phyloP scores from a whole-genome alignment of 2,888 invertebrate species.

The Acronicta leporina region DNA sequence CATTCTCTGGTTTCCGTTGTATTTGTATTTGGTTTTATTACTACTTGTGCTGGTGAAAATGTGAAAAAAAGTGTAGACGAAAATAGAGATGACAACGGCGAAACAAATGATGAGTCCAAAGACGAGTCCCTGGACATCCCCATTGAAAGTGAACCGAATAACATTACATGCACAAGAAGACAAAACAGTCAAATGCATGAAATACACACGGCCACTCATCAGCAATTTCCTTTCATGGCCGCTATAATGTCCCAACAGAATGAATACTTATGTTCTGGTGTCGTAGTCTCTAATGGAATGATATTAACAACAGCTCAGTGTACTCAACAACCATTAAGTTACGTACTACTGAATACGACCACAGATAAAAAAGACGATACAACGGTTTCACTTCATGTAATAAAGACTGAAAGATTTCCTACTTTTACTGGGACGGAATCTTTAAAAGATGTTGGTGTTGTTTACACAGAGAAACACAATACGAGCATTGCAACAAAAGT shows the following conservation, averaged over 20 bases:
- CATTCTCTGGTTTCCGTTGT: conserved; percentile 64
- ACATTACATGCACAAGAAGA: conserved; percentile 74
- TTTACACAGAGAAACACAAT: conserved; percentile 79
- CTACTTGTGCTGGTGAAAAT: conserved; percentile 66
- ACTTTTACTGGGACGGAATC: conserved; percentile 66
- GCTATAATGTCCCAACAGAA: conserved; percentile 79
- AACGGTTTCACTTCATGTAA: conserved; percentile 68
- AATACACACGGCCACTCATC: conserved; percentile 66
- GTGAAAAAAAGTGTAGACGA: conserved; percentile 81
- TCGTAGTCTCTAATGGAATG: conserved; percentile 76
- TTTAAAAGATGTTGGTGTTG: conserved; percentile 76
- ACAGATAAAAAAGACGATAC: conserved; percentile 70
- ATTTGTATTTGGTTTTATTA: conserved; percentile 63
- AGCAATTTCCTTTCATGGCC: conserved; percentile 81
- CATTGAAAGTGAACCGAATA: conserved; percentile 66
- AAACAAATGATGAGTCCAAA: conserved; percentile 73
- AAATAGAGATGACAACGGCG: conserved; percentile 74
- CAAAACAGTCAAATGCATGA: conserved; percentile 77
- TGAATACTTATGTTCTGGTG: conserved; percentile 79
- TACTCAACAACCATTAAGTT: conserved; percentile 66
- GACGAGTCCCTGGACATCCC: conserved; percentile 78
- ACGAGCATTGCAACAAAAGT: conserved; percentile 73
- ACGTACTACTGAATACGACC: conserved; percentile 77
- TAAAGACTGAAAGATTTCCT: conserved; percentile 78
- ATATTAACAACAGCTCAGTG: conserved; percentile 79